Evolutionary conservation across 2,797 vertebrate genomes (phyloP).

Genomic region (Epinephelus coioides): DNA sequence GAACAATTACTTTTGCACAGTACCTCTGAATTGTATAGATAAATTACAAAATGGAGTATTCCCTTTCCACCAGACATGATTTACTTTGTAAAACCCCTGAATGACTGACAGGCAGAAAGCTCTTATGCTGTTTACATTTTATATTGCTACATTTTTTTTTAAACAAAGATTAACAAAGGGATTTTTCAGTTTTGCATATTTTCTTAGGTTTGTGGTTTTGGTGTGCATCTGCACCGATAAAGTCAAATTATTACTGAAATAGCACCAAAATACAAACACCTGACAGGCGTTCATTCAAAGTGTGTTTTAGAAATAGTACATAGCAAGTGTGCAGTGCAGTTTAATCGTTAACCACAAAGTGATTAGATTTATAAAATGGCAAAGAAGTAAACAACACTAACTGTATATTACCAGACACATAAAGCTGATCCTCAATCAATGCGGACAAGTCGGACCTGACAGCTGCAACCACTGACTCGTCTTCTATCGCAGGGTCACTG

Average conservation of each 20-base stretch:
- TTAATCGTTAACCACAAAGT: conserved; percentile 78
- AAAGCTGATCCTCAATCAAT: conserved; percentile 77
- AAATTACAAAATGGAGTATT: conserved; percentile 85
- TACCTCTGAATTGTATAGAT: conserved; percentile 85
- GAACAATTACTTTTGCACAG: conserved; percentile 88
- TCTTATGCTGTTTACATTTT: conserved; percentile 78
- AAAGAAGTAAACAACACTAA: conserved; percentile 77
- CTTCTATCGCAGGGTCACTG: conserved; percentile 44
- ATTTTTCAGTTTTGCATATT: conserved; percentile 82
- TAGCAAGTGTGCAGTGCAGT: conserved; percentile 80
- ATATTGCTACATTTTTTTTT: conserved; percentile 84
- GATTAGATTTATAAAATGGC: conserved; percentile 81
- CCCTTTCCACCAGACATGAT: conserved; percentile 83
- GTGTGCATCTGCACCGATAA: conserved; percentile 76
- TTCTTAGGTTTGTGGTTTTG: conserved; percentile 78
- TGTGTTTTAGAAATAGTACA: conserved; percentile 82
- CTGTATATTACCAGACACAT: conserved; percentile 76
- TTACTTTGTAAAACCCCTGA: conserved; percentile 83
- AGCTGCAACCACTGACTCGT: conserved; percentile 42
- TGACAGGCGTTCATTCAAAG: conserved; percentile 74
- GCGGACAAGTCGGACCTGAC: conserved; percentile 52
- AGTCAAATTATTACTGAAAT: conserved; percentile 81
- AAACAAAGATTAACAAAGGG: conserved; percentile 77
- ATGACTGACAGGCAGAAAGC: conserved; percentile 80
- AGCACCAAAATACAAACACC: conserved; percentile 84